Base-by-base conservation (phyloP, 2,888 invertebrate species). In the Ichneumoninae sp. region DNA sequence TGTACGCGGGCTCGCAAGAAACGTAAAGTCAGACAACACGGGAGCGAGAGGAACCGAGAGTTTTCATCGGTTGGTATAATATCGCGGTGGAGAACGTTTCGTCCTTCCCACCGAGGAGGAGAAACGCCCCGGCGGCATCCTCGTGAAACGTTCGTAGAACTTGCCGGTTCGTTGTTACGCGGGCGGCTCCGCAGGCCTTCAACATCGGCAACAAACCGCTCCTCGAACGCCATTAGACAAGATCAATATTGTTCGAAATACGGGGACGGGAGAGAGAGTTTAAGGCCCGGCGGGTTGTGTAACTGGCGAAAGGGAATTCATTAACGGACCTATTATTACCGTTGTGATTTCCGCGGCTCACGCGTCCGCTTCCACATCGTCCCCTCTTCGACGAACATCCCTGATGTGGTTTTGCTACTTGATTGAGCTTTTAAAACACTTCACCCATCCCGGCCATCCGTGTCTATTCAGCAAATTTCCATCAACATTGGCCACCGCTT, bases 161-260 rank as follows among this genome's bases (percentile, higher is more conserved):
- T 16, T 33, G 30, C 30, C 30, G 30, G 30, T 71, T 73, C 73
- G 44, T 50, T 19, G 63, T 22, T 19, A 30, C 13, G 65, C 26
- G 30, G 33, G 63, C 16, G 63, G n/a, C 63, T 33, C 13, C 63
- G 63, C 7, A 63, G 63, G 63, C 16, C 63, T 63, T 66, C 44
- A 80, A 85, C 69, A 87, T 87, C 87, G 86, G 86, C 85, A 87
- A 86, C 81, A 79, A 71, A 75, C 82, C 85, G 89, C 86, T 87
- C 85, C 89, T 86, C 89, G 90, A 91, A 91, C 91, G 89, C 91
- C 91, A 92, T 93, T 92, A 92, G 91, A 92, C 92, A 91, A 92
- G 91, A 92, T 92, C 92, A 92, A 93, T 92, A 93, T 92, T 92
- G 90, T 91, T 91, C 89, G 89, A 91, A 91, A 92, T 91, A 91